Evolutionary conservation across 1,140 invertebrate genomes (phyloP), one percentile per base, ranked within the genome.

Genomic region (Chrysoperla carnea): DNA sequence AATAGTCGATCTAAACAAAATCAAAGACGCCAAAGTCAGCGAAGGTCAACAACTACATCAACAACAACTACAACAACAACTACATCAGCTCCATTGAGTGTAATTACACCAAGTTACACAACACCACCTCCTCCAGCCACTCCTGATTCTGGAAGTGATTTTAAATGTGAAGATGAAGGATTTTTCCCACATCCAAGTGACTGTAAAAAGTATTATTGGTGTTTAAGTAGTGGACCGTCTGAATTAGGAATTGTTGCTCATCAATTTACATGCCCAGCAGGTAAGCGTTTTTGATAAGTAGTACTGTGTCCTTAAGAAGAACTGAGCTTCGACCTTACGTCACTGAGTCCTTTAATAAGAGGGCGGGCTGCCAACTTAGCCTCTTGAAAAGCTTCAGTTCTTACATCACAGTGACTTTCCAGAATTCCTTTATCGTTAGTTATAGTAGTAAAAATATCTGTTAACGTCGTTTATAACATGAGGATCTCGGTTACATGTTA

Each of bases 121-220:
- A 90, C 87, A 6, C 87, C 87, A 1, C 76, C 80, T 51, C 85
- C 87, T 41, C 87, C 87, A 4, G 85, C 86, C 1, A 92, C 88
- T 35, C 88, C 87, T 0, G 87, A 91, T 63, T 81, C 85, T 1
- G 85, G 83, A 47, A 73, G 78, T 55, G 80, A 86, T 52, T 94
- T 93, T 56, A 84, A 87, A 52, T 94, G 89, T 53, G 83, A 82
- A 53, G 87, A 92, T 46, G 89, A 93, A 69, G 89, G 89, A 35
- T 94, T 94, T 63, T 93, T 80, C 63, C 78, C 81, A n/a, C 87
- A 94, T 64, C 87, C 88, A 1, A 71, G 81, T 29, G 87, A 92
- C 55, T 94, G 89, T 60, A 88, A 89, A 56, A 92, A 92, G 56
- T 94, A 94, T 52, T 93, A 88, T 61, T 92, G 88, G 88, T 94